Evolutionary conservation across 2,113 vertebrate genomes (phyloP).

Genomic region (Synchiropus splendidus): DNA sequence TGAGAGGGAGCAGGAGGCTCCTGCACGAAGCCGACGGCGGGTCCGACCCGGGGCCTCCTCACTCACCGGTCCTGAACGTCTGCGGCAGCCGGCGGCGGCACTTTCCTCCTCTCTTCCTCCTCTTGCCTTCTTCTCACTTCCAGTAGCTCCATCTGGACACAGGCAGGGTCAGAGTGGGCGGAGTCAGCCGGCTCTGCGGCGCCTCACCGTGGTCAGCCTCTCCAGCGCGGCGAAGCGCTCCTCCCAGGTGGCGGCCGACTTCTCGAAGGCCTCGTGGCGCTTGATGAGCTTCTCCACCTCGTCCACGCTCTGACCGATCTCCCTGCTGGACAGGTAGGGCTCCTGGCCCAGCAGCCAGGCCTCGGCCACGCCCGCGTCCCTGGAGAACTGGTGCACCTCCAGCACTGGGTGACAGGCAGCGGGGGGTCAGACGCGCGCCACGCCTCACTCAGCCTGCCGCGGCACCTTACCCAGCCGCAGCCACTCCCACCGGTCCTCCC

Average conservation of each 20-base stretch:
- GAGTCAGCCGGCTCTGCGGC: too few relatives aligned
- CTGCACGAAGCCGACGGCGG: too few relatives aligned
- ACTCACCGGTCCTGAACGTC: constrained; percentile 37
- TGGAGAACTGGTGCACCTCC: constrained; percentile 70
- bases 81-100: constrained; percentile 60
- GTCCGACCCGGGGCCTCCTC: too few relatives aligned
- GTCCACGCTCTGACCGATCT: constrained; percentile 90
- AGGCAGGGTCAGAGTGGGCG: background rate
- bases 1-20: too few relatives aligned
- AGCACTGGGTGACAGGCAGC: constrained; percentile 29
- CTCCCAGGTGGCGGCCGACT: constrained; percentile 97
- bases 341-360: constrained; percentile 96
- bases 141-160: constrained; percentile 77
- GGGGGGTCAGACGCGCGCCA: background rate
- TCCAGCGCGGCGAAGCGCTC: constrained; percentile 93
- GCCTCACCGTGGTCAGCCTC: constrained; percentile 85
- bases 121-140: constrained; percentile 95
- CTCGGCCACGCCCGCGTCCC: constrained; percentile 93
- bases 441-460: background rate
- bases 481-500: constrained; percentile 93
- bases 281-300: constrained; percentile 98
- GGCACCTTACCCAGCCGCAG: constrained; percentile 83
- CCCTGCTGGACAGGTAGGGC: constrained; percentile 89
- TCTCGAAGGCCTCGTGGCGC: constrained; percentile 95
- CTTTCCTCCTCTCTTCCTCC: constrained; percentile 87